Base-by-base conservation (phyloP, 1,140 invertebrate genomes). In the Apis dorsata region DNA sequence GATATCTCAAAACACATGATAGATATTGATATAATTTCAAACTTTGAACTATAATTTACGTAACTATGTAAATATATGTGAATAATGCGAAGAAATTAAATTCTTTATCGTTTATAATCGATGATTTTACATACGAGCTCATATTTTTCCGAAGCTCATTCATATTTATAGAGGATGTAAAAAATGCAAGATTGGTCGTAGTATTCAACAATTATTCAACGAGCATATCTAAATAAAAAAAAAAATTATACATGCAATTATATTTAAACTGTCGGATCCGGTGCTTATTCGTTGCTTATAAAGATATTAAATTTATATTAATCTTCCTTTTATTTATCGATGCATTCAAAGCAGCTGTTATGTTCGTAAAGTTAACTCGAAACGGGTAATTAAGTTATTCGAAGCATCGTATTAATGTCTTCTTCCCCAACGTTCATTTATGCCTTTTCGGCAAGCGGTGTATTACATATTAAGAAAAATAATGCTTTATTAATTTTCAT, bases 91-190 rank as follows among this genome's bases (percentile, higher is more conserved):
- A 68, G 34, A 49, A 49, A 68, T 21, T 68, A n/a, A 69, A 21
- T 51, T 10, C 11, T 19, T 9, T 66, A 44, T 7, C 28, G 34
- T 66, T 66, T 44, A 19, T 70, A 71, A 79, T 72, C 17, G n/a
- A 4, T 59, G n/a, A 68, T 59, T 81, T 59, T 51, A 75, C 62
- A 59, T 68, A 21, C 17, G 7, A 5, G 15, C 11, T 59, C 53
- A 7, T 65, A 34, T 44, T 75, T 74, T 79, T 49, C 28, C 28
- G 1, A 66, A 28, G 34, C 17, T 53, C 53, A 51, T 75, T 34
- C 70, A 81, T 81, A 81, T 81, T 81, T 65, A 74, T 74, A 19
- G 21, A 57, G 71, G 79, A 74, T 66, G 28, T 66, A 53, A 66
- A 53, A 66, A 74, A 60, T n/a, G 55, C 53, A 34, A 51, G 65